Base-by-base conservation (phyloP, 2,113 vertebrate species). In the Egretta garzetta region DNA sequence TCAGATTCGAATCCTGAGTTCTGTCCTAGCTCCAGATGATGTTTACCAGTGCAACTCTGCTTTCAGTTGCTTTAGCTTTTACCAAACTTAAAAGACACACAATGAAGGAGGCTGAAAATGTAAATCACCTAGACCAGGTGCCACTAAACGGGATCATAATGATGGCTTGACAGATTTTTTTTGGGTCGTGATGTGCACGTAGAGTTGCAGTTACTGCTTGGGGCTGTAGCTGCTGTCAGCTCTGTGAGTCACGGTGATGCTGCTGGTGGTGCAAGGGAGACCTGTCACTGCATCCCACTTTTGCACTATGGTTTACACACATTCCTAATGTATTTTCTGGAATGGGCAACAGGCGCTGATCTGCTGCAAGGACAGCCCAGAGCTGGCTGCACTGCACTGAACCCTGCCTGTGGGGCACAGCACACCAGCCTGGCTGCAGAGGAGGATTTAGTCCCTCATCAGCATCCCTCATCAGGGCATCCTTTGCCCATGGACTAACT, bases 181-280 rank as follows among this genome's bases (percentile, higher is more conserved):
- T 52, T 20, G 37, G 14, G 22, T 59, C 75, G 19, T 59, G 53
- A 47, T 30, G 68, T 64, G 28, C 3, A 1, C 17, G 20, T 33
- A 30, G 71, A 83, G 24, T 41, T 5, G 0, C 0, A 8, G 52
- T 30, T 52, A 13, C 32, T 80, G 33, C 43, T 63, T 47, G 26
- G 62, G 28, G 37, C n/a, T 58, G 41, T 11, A 35, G 41, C 6
- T 81, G 62, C 47, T 80, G 43, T 56, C 71, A 86, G 66, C 58
- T 59, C 56, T 2, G 0, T 20, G 49, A 53, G 49, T 73, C 59
- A 37, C 4, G 0, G 19, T 26, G 71, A 22, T 1, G 6, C 79
- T 79, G 68, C 73, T 30, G 76, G 47, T 0, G 0, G 30, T 24
- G 26, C 26, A 64, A 13, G 37, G 80, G 52, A 92, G 22, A 0